Percentiles rank a stretch among this genome's conserved stretches.
Conservation (phyloP, 2,888 invertebrate species). For the Ashinkailepas kermadecensis region DNA sequence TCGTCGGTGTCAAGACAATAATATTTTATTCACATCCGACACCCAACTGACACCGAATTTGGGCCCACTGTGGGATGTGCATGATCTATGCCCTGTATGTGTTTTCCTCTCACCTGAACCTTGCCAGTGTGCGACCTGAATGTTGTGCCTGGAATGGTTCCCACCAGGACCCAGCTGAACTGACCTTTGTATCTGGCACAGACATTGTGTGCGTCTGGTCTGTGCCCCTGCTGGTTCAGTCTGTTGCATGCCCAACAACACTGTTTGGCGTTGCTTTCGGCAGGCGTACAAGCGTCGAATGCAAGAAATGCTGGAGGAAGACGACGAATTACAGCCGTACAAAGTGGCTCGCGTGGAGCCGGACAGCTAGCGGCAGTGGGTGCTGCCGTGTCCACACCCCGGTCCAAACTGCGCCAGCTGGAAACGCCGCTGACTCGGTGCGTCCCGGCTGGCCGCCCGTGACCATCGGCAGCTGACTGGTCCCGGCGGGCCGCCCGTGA, state of each 20-base stretch:
- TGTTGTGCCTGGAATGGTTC: no score
- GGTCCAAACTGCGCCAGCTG: not conserved
- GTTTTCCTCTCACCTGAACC: no score
- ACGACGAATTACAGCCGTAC: constrained; percentile 38
- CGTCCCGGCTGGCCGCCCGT: not conserved
- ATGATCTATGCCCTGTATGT: no score
- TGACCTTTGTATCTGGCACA: no score
- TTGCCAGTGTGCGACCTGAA: no score
- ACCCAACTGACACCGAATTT: no score
- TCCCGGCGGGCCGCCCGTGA: not conserved
- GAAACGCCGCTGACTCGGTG: not conserved
- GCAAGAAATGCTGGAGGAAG: constrained; percentile 65
- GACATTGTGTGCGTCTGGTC: not conserved
- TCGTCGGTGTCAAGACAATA: no score
- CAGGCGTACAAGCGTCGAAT: constrained; percentile 71
- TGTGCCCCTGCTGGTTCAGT: no score
- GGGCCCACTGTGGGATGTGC: no score
- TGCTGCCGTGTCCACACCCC: not conserved
- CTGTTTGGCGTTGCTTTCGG: constrained; percentile 28
- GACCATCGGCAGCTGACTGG: not conserved
- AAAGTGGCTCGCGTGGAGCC: not conserved
- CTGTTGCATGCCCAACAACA: no score
- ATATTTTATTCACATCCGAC: no score
- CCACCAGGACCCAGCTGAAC: no score
- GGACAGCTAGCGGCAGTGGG: not conserved